Evolutionary conservation across 1,140 invertebrate genomes (phyloP).

Genomic region (Dendroctonus ponderosae): DNA sequence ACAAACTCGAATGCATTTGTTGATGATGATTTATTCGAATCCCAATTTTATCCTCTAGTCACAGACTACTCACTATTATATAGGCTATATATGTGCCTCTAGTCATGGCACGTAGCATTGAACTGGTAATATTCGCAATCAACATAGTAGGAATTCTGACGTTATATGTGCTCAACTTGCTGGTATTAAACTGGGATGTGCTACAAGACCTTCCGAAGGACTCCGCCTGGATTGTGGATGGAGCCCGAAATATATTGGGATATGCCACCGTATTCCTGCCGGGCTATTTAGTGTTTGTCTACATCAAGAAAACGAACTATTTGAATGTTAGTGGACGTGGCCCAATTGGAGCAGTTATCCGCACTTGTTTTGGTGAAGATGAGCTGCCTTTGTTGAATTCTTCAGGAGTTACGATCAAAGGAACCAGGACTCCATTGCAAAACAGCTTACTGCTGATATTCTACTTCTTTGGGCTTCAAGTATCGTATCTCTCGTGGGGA

Average conservation of each 20-base stretch:
- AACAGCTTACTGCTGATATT: conserved; percentile 64
- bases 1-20: too few relatives aligned
- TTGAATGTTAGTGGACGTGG: conserved; percentile 74
- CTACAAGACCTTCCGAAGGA: conserved; percentile 42
- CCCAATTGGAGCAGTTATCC: conserved; percentile 57
- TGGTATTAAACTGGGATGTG: conserved; percentile 33
- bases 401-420: conserved; percentile 43
- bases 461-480: conserved; percentile 87
- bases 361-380: conserved; percentile 63
- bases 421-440: conserved; percentile 54
- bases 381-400: conserved; percentile 37
- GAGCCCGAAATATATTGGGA: conserved; percentile 80
- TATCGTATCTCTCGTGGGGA: conserved; percentile 91
- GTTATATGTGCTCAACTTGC: conserved; percentile 40
- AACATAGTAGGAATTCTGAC: conserved; percentile 35
- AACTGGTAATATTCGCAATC: conserved; percentile 42
- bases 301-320: conserved; percentile 77
- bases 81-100: too few relatives aligned
- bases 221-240: conserved; percentile 75
- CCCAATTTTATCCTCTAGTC: too few relatives aligned
- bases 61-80: too few relatives aligned
- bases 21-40: too few relatives aligned
- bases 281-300: conserved; percentile 80
- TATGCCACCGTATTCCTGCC: conserved; percentile 87
- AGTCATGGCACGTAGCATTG: conserved; percentile 38